Evolutionary conservation across 2,888 invertebrate genomes (phyloP).

Genomic region (Cryptosula pallasiana): DNA sequence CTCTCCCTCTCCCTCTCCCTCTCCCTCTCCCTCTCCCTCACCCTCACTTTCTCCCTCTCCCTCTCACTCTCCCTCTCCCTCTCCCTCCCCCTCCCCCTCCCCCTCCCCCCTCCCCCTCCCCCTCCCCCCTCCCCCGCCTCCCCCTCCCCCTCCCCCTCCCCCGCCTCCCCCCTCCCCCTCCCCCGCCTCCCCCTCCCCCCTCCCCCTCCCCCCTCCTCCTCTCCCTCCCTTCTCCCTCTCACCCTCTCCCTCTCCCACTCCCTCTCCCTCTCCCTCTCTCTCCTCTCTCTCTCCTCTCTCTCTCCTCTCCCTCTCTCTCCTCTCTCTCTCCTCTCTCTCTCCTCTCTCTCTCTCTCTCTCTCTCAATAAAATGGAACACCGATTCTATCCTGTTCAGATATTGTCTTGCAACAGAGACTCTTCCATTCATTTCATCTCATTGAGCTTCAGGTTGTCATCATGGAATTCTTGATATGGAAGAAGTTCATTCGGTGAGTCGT

Average conservation of each 20-base stretch:
- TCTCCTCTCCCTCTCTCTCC: background rate
- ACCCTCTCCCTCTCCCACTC: slow-evolving; percentile 2
- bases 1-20: slow-evolving; percentile 11
- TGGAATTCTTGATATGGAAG: too few relatives aligned
- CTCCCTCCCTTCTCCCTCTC: slow-evolving; percentile 8
- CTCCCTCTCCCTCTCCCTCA: slow-evolving; percentile 17
- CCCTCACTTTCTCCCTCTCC: slow-evolving; percentile 8
- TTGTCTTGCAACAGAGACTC: too few relatives aligned
- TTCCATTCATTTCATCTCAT: too few relatives aligned
- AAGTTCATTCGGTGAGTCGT: too few relatives aligned
- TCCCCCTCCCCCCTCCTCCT: slow-evolving; percentile 8
- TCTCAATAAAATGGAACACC: slow-evolving; percentile 8
- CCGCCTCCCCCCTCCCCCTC: background rate
- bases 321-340: background rate
- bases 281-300: background rate
- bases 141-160: slow-evolving; percentile 15
- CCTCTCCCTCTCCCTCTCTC: slow-evolving; percentile 17
- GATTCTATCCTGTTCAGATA: too few relatives aligned
- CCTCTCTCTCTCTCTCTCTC: slow-evolving; percentile 18
- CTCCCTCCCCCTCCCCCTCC: slow-evolving; percentile 16
- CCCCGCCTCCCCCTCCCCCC: background rate
- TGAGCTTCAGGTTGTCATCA: too few relatives aligned
- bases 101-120: slow-evolving; percentile 16
- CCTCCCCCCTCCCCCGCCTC: background rate
- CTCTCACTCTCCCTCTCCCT: slow-evolving; percentile 14